phyloP scores from a whole-genome alignment of 2,888 invertebrate species.

The Hemicrepidius hirtus region DNA sequence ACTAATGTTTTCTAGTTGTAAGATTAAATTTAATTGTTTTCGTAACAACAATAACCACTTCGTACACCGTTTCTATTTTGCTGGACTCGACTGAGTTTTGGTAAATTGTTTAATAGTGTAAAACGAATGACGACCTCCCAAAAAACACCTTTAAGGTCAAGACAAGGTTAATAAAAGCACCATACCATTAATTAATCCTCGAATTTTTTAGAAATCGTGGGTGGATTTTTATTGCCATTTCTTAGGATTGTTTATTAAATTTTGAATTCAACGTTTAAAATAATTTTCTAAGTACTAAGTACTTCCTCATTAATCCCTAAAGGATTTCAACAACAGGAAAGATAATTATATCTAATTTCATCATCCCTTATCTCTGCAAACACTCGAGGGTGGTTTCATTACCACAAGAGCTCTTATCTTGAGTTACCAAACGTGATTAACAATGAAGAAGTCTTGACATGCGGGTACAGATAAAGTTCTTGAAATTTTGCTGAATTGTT shows the following conservation, averaged over 20 bases:
- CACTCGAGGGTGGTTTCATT: slow-evolving; percentile 34
- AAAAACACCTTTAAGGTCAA: slow-evolving; percentile 7
- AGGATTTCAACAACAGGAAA: slow-evolving; percentile 16
- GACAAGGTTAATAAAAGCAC: slow-evolving; percentile 11
- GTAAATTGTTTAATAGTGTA: background rate
- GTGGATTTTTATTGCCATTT: slow-evolving; percentile 8
- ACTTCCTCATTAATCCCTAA: slow-evolving; percentile 1
- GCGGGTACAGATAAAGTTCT: slow-evolving; percentile 30
- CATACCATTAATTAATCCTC: slow-evolving; percentile 2
- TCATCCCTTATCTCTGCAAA: slow-evolving; percentile 40
- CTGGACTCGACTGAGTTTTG: background rate
- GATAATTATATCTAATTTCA: slow-evolving; percentile 25
- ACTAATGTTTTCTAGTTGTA: background rate
- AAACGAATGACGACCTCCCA: background rate
- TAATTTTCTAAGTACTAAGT: too few species aligned
- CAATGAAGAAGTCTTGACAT: slow-evolving; percentile 36
- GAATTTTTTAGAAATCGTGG: slow-evolving; percentile 4
- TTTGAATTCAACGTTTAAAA: too few species aligned
- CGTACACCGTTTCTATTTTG: background rate
- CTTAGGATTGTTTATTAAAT: background rate
- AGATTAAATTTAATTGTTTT: slow-evolving; percentile 3
- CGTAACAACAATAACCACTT: background rate
- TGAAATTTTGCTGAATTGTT: background rate
- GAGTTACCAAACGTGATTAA: slow-evolving; percentile 38
- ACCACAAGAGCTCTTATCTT: slow-evolving; percentile 42